These are phyloP conservation scores for Chrysodeixis includens DNA, from an alignment of 2,888 invertebrate genomes.

Conservation along the genomic window DNA sequence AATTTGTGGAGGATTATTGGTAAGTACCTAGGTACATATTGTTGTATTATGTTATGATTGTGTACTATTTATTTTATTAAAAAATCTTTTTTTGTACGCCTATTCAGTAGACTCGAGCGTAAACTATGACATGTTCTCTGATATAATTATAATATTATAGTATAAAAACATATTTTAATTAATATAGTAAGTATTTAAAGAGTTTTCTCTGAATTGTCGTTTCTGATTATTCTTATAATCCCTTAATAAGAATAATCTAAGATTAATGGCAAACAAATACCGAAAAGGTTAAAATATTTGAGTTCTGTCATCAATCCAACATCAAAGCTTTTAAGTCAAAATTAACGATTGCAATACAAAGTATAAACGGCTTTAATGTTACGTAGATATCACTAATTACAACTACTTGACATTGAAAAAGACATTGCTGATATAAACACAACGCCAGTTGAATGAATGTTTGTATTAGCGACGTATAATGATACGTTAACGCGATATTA, in stretches of 20 bases:
- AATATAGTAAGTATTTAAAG: too few relatives aligned
- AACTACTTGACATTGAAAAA: conserved; percentile 26
- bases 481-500: conserved; percentile 40
- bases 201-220: too few relatives aligned
- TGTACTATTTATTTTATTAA: too few relatives aligned
- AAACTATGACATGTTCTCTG: too few relatives aligned
- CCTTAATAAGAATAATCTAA: neutral
- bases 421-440: conserved; percentile 28
- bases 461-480: conserved; percentile 32
- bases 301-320: neutral
- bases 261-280: neutral
- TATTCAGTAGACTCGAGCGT: too few relatives aligned
- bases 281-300: neutral
- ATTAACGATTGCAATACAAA: neutral
- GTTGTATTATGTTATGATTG: too few relatives aligned
- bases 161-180: too few relatives aligned
- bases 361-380: conserved; percentile 30
- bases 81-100: too few relatives aligned
- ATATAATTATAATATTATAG: too few relatives aligned
- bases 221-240: too few relatives aligned
- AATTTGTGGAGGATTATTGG: neutral
- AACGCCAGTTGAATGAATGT: conserved; percentile 28
- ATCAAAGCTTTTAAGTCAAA: neutral
- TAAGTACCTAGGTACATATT: too few relatives aligned
- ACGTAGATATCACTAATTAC: conserved; percentile 27